Conservation (phyloP, 2,797 vertebrate genomes). For the Nyctibius grandis region DNA sequence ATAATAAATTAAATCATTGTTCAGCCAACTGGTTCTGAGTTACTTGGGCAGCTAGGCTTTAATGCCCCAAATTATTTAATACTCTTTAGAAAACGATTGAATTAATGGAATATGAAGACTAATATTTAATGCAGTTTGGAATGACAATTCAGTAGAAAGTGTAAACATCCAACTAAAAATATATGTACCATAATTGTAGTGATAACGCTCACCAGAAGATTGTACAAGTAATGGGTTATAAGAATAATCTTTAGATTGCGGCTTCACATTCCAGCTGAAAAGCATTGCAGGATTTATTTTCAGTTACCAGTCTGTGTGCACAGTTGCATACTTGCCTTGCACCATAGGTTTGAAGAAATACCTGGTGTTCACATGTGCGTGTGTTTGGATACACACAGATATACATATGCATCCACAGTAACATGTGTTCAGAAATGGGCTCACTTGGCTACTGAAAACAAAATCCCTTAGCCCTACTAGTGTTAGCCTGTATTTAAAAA, state of each 20-base stretch:
- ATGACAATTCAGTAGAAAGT: neutral
- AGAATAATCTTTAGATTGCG: neutral
- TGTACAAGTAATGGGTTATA: neutral
- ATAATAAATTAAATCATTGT: neutral
- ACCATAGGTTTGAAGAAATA: neutral
- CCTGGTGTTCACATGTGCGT: neutral
- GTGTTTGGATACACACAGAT: neutral
- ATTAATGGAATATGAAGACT: neutral
- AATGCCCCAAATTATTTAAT: neutral
- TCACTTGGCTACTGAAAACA: neutral
- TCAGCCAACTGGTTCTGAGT: neutral
- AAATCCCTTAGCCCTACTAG: neutral
- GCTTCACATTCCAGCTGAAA: neutral
- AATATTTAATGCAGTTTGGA: neutral
- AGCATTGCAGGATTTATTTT: neutral
- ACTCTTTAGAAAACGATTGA: neutral
- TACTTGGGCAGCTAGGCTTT: neutral
- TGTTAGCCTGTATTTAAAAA: conserved; percentile 17
- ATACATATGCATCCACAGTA: neutral
- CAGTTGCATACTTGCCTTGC: neutral
- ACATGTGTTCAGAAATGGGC: neutral
- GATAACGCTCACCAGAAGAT: neutral
- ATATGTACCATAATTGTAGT: fast-evolving
- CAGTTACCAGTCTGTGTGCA: neutral
- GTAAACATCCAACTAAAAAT: neutral